A percentile compares a stretch with the other conserved stretches of the same genome.
phyloP scores from a whole-genome alignment of 2,888 invertebrate genomes.

The Drosophila nigritarsus region DNA sequence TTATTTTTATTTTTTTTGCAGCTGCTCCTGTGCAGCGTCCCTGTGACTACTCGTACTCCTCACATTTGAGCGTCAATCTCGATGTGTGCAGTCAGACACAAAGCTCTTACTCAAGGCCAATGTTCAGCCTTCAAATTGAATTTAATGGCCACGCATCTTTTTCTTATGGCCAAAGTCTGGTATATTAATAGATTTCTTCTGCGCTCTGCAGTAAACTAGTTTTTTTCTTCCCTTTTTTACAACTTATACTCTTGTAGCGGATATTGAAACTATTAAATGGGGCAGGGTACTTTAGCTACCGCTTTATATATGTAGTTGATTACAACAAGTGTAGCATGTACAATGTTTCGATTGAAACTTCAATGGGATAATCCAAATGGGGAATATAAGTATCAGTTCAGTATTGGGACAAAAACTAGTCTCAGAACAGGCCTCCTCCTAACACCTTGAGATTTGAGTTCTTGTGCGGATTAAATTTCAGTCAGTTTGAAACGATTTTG shows the following conservation, averaged over 20 bases:
- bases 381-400: no score
- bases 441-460: no score
- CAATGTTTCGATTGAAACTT: neutral
- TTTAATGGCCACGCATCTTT: constrained; percentile 78
- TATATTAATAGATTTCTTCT: constrained; percentile 74
- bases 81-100: constrained; percentile 21
- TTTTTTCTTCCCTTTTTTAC: constrained; percentile 38
- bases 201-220: constrained; percentile 65
- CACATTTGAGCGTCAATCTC: constrained; percentile 12
- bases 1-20: neutral
- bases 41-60: constrained; percentile 3
- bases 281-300: neutral
- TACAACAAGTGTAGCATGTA: neutral
- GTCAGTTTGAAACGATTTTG: no score
- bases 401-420: no score
- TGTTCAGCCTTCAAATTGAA: constrained; percentile 80
- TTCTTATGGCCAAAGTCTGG: constrained; percentile 74
- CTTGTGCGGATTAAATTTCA: neutral
- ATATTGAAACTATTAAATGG: neutral
- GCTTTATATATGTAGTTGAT: neutral
- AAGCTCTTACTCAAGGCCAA: constrained; percentile 70
- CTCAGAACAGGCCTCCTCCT: no score
- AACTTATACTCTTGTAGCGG: neutral
- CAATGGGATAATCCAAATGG: no score
- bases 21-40: constrained; percentile 41